Evolutionary conservation across 2,113 vertebrate species (phyloP).

Genomic region (Dermatemys mawii): DNA sequence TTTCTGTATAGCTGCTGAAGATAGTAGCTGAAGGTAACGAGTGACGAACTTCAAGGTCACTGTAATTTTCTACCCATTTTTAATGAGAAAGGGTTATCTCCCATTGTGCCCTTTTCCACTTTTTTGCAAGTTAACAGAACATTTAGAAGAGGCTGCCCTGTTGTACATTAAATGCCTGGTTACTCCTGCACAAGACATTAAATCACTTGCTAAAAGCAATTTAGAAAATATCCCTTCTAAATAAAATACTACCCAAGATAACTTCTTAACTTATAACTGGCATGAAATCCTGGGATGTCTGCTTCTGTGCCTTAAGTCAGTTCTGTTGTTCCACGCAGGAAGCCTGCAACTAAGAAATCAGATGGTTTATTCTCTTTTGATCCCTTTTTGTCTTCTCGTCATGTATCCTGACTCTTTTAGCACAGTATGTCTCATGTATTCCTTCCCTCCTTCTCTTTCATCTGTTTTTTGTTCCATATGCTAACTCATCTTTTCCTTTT

Average conservation of each 20-base stretch:
- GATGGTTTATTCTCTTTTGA: neutral
- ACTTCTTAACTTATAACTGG: neutral
- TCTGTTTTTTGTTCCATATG: neutral
- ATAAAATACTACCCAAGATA: neutral
- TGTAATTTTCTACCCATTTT: constrained; percentile 26
- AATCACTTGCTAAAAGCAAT: neutral
- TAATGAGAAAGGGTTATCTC: constrained; percentile 27
- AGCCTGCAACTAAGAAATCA: neutral
- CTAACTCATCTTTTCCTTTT: neutral
- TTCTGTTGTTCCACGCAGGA: neutral
- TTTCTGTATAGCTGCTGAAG: constrained; percentile 33
- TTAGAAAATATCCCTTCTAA: constrained; percentile 8
- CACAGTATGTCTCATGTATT: neutral
- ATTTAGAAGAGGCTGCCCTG: neutral
- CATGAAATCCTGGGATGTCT: neutral
- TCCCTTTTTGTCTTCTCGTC: neutral
- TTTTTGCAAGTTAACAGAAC: constrained; percentile 3
- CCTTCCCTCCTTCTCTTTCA: neutral
- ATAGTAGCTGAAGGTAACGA: constrained; percentile 4
- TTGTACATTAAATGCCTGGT: neutral
- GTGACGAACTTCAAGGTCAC: constrained; percentile 5
- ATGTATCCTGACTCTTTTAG: neutral
- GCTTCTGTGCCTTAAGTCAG: neutral
- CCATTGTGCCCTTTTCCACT: neutral
- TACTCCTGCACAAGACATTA: constrained; percentile 2